phyloP scores from a whole-genome alignment of 2,797 vertebrate genomes.

The Trichosurus vulpecula region DNA sequence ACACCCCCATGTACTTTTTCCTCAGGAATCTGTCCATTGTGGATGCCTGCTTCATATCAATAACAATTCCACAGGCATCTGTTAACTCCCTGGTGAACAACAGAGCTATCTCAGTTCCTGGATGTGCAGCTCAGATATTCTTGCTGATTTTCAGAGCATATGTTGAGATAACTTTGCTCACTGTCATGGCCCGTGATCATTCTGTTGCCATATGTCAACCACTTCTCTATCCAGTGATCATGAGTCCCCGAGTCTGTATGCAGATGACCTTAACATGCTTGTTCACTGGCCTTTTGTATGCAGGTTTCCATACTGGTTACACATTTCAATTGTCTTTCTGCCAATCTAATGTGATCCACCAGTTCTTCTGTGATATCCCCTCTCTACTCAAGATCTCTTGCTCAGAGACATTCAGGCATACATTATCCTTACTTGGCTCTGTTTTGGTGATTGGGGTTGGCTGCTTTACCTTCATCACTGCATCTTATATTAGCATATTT shows the following conservation, averaged over 20 bases:
- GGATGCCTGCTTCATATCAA: constrained; percentile 74
- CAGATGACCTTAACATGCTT: constrained; percentile 41
- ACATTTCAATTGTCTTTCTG: neutral
- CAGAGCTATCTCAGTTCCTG: constrained; percentile 59
- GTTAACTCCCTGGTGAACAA: constrained; percentile 46
- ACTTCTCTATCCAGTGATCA: constrained; percentile 65
- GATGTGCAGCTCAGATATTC: constrained; percentile 71
- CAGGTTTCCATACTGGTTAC: neutral
- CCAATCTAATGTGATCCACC: neutral
- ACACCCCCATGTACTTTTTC: constrained; percentile 76
- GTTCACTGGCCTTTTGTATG: constrained; percentile 66
- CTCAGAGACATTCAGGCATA: constrained; percentile 55
- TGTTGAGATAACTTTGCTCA: constrained; percentile 70
- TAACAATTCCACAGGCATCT: constrained; percentile 69
- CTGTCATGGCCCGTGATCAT: constrained; percentile 76
- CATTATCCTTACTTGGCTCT: constrained; percentile 25
- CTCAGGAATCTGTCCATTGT: constrained; percentile 72
- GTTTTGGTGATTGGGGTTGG: constrained; percentile 27
- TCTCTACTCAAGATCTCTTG: constrained; percentile 47
- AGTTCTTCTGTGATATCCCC: constrained; percentile 58
- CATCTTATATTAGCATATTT: constrained; percentile 41
- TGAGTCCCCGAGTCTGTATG: constrained; percentile 43
- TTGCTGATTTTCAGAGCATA: constrained; percentile 66
- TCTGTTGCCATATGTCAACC: constrained; percentile 73
- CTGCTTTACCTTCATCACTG: constrained; percentile 30